These are phyloP conservation scores for Hemibagrus wyckioides DNA, from an alignment of 2,113 vertebrate genomes.

Conservation along the genomic window DNA sequence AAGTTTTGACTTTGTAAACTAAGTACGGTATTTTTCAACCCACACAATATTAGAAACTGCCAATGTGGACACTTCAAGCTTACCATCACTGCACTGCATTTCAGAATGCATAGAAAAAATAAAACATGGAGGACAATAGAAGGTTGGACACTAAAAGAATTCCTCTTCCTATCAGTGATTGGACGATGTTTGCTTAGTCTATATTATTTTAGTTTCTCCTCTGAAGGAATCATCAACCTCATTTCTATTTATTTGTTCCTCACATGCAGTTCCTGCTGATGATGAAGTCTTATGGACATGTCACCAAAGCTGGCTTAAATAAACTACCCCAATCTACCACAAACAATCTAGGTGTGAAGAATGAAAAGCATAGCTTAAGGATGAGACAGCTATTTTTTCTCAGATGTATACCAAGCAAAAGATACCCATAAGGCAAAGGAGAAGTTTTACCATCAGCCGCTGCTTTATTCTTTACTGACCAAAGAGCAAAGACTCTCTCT, in stretches of 20 bases:
- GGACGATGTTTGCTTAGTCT: no score
- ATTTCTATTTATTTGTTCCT: not conserved
- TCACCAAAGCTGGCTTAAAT: not conserved
- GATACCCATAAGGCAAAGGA: not conserved
- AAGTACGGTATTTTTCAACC: not conserved
- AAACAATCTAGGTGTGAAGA: not conserved
- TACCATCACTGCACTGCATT: not conserved
- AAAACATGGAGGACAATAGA: not conserved
- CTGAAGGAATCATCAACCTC: not conserved
- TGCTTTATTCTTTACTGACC: not conserved
- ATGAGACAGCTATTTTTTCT: not conserved
- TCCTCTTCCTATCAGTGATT: not conserved
- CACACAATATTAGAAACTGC: slow-evolving; percentile 6
- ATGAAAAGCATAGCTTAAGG: not conserved
- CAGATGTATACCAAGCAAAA: not conserved
- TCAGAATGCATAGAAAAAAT: not conserved
- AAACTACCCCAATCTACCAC: not conserved
- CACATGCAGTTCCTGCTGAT: not conserved
- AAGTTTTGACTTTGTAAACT: not conserved
- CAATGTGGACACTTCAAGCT: not conserved
- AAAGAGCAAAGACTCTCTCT: not conserved
- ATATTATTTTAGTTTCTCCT: not conserved
- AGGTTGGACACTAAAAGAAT: not conserved
- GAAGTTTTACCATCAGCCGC: not conserved
- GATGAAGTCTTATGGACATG: not conserved